Conservation (phyloP, 2,888 invertebrate genomes). For the Molorchus minor region DNA sequence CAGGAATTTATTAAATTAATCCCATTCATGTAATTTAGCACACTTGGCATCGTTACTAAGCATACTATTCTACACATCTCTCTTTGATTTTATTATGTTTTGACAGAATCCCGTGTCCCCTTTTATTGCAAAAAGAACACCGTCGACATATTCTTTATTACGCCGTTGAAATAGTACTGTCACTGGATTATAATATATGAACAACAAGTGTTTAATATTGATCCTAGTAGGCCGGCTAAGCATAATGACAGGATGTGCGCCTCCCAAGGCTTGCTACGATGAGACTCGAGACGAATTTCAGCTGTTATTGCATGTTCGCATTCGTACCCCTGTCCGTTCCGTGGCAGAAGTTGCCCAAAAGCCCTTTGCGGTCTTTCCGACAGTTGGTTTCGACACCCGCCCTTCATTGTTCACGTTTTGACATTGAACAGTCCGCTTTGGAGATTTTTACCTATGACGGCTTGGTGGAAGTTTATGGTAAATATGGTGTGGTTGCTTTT, state of each 20-base stretch:
- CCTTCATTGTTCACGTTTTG: too few relatives aligned
- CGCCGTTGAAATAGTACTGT: constrained; percentile 35
- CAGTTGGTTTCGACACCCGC: constrained; percentile 2
- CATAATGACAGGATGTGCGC: constrained; percentile 22
- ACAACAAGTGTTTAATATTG: constrained; percentile 37
- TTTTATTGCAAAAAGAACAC: constrained; percentile 31
- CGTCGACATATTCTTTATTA: constrained; percentile 34
- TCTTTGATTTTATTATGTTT: constrained; percentile 30
- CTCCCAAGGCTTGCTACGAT: constrained; percentile 15
- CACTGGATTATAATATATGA: constrained; percentile 40
- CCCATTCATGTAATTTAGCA: not conserved
- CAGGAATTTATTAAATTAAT: not conserved
- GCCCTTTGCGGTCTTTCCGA: constrained; percentile 12
- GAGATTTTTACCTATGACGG: too few relatives aligned
- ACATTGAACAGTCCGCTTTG: too few relatives aligned
- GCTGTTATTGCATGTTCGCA: constrained; percentile 9
- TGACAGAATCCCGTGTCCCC: constrained; percentile 28
- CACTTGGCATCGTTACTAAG: not conserved
- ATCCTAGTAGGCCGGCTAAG: constrained; percentile 16
- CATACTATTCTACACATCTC: not conserved
- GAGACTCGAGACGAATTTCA: constrained; percentile 12
- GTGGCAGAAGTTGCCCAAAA: not conserved
- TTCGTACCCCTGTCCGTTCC: constrained; percentile 1
- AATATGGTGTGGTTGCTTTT: too few relatives aligned
- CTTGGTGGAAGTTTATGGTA: too few relatives aligned